Evolutionary conservation across 1,140 invertebrate genomes (phyloP).

Genomic region (Mactra quadrangularis): DNA sequence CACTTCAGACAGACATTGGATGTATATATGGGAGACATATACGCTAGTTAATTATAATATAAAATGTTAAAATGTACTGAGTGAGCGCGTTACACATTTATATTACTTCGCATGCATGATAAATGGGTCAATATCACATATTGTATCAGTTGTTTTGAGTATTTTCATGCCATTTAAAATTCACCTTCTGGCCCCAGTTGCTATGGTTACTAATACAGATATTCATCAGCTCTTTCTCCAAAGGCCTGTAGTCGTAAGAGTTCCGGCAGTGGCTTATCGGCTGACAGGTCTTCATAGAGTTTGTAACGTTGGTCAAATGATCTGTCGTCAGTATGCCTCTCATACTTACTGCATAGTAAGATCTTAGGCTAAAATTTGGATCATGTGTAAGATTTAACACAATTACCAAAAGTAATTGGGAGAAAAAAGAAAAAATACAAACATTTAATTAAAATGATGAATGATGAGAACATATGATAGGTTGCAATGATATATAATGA

Average conservation of each 20-base stretch:
- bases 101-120: conserved; percentile 19
- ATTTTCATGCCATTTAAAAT: conserved; percentile 51
- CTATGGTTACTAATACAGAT: conserved; percentile 37
- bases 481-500: too few species aligned
- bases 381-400: conserved; percentile 10
- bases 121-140: conserved; percentile 28
- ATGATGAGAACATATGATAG: background rate
- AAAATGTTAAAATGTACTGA: too few species aligned
- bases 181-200: conserved; percentile 54
- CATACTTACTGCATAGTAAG: conserved; percentile 60
- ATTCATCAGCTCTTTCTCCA: conserved; percentile 28
- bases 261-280: conserved; percentile 68
- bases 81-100: background rate
- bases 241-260: conserved; percentile 53
- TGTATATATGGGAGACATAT: too few species aligned
- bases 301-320: conserved; percentile 55
- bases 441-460: conserved; percentile 35
- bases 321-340: conserved; percentile 42
- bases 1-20: too few species aligned
- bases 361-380: conserved; percentile 52
- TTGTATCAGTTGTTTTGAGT: conserved; percentile 45
- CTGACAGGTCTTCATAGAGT: conserved; percentile 61
- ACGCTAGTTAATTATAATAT: too few species aligned
- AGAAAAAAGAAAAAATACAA: conserved; percentile 29
- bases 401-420: conserved; percentile 21